These are phyloP conservation scores for Lucilia sericata DNA, from an alignment of 1,140 invertebrate species.

Conservation along the genomic window DNA sequence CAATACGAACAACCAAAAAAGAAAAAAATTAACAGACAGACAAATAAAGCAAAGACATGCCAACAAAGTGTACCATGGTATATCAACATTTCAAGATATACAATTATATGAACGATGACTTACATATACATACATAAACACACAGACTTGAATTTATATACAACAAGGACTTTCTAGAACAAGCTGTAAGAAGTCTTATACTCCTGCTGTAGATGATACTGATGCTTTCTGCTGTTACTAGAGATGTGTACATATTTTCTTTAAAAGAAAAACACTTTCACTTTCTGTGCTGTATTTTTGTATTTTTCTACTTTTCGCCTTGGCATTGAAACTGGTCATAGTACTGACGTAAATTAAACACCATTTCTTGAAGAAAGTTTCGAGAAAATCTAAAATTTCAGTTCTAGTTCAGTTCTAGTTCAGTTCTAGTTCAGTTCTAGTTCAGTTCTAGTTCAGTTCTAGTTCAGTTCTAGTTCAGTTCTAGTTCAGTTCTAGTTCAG, in stretches of 20 bases:
- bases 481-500: no score
- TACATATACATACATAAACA: not conserved
- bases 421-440: no score
- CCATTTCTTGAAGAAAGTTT: not conserved
- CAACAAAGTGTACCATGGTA: not conserved
- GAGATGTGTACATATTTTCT: not conserved
- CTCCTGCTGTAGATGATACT: not conserved
- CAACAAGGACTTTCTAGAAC: not conserved
- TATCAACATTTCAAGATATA: not conserved
- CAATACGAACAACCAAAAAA: not conserved
- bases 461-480: no score
- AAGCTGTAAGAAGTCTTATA: not conserved
- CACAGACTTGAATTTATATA: no score
- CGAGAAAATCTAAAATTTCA: not conserved
- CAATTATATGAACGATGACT: not conserved
- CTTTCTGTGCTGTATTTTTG: not conserved
- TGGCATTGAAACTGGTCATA: slow-evolving; percentile 20
- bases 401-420: no score
- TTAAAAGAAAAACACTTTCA: slow-evolving; percentile 1
- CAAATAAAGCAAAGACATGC: not conserved
- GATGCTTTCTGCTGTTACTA: not conserved
- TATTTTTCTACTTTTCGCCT: not conserved
- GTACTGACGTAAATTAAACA: not conserved
- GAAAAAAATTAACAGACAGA: not conserved
- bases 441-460: no score